Evolutionary conservation across 2,113 vertebrate genomes (phyloP).

Genomic region (Helogale parvula): DNA sequence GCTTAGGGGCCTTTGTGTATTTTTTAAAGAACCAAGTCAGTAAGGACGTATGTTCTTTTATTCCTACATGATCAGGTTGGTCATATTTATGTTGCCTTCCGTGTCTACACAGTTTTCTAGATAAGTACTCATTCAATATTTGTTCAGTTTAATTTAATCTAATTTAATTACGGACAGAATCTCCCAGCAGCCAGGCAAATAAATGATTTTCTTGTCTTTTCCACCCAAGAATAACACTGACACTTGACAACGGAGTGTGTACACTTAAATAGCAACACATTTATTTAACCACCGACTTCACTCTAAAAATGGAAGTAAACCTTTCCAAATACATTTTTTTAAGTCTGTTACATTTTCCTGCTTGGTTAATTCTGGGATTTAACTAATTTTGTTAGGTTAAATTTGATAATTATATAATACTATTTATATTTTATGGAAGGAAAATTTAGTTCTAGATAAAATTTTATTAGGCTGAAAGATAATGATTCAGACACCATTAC

Average conservation of each 20-base stretch:
- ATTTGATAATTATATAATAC: not conserved
- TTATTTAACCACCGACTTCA: not conserved
- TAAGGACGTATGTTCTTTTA: not conserved
- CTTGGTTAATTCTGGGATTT: not conserved
- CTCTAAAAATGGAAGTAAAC: not conserved
- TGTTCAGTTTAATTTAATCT: not conserved
- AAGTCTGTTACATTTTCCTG: not conserved
- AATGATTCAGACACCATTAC: not conserved
- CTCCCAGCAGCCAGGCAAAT: not conserved
- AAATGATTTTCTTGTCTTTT: not conserved
- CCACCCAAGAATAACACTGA: not conserved
- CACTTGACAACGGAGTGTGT: not conserved
- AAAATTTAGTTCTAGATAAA: not conserved
- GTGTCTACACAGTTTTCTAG: not conserved
- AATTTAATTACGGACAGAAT: not conserved
- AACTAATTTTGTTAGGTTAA: not conserved
- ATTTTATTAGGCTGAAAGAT: not conserved
- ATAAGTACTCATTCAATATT: not conserved
- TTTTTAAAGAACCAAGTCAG: not conserved
- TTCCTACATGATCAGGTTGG: not conserved
- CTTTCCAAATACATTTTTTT: not conserved
- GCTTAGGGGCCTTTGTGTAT: not conserved
- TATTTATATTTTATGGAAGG: not conserved
- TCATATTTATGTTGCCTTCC: not conserved
- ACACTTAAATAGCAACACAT: not conserved